These are phyloP conservation scores for Riptortus pedestris DNA, from an alignment of 1,140 invertebrate genomes.

Conservation along the genomic window DNA sequence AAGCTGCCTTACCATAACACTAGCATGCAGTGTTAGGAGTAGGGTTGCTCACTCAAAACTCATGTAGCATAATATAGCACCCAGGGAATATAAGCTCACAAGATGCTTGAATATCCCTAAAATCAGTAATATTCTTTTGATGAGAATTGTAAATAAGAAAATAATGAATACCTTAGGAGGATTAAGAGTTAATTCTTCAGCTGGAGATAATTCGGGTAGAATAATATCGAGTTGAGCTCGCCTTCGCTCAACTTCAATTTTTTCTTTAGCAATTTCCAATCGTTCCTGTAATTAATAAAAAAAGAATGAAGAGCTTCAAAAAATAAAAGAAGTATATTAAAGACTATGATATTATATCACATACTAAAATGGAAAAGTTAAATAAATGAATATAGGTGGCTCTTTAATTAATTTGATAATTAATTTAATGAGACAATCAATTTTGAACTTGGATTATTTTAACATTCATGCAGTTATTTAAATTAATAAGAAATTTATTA, in stretches of 20 bases:
- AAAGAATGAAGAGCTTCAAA: neutral
- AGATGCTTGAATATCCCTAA: neutral
- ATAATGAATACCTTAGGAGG: conserved; percentile 13
- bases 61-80: neutral
- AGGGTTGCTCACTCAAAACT: neutral
- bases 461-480: too few species aligned
- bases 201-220: conserved; percentile 19
- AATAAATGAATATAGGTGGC: too few species aligned
- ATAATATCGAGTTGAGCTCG: conserved; percentile 22
- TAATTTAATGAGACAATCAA: too few species aligned
- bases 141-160: neutral
- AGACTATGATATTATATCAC: too few species aligned
- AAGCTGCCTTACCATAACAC: too few species aligned
- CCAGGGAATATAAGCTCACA: neutral
- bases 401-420: too few species aligned
- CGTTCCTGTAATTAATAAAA: conserved; percentile 20
- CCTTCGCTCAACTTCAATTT: conserved; percentile 23
- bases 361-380: too few species aligned
- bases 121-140: neutral
- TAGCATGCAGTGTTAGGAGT: too few species aligned
- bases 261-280: conserved; percentile 24
- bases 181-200: conserved; percentile 19
- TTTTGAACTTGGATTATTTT: too few species aligned
- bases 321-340: neutral
- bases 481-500: too few species aligned